phyloP scores from a whole-genome alignment of 2,888 invertebrate genomes.

The Cartodere bifasciata region DNA sequence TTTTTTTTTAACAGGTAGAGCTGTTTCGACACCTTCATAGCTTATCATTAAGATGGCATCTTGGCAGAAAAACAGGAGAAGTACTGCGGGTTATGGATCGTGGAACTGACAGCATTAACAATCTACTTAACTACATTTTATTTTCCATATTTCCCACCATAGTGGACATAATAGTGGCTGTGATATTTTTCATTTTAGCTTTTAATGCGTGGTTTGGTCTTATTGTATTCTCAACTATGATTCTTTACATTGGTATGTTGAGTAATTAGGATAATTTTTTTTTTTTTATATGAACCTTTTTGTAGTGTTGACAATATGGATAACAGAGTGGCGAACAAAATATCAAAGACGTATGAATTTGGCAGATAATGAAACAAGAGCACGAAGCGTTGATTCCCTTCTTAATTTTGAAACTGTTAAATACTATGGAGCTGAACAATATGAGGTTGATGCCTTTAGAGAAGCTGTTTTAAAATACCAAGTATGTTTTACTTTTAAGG shows the following conservation, averaged over 20 bases:
- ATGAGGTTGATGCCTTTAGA: slow-evolving; percentile 77
- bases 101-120: slow-evolving; percentile 93
- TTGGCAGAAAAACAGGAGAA: slow-evolving; percentile 91
- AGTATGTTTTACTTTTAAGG: too few relatives aligned
- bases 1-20: slow-evolving; percentile 46
- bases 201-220: slow-evolving; percentile 94
- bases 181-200: slow-evolving; percentile 72
- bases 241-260: slow-evolving; percentile 75
- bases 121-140: slow-evolving; percentile 78
- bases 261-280: slow-evolving; percentile 1
- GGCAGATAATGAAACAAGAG: slow-evolving; percentile 84
- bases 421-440: slow-evolving; percentile 89
- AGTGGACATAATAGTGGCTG: slow-evolving; percentile 82
- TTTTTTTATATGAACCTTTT: slow-evolving; percentile 13
- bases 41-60: slow-evolving; percentile 88
- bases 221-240: slow-evolving; percentile 90
- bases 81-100: slow-evolving; percentile 93
- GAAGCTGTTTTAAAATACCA: slow-evolving; percentile 78
- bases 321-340: slow-evolving; percentile 98
- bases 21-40: slow-evolving; percentile 80
- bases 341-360: slow-evolving; percentile 88
- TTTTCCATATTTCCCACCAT: slow-evolving; percentile 92
- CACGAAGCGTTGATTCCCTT: slow-evolving; percentile 88
- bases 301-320: slow-evolving; percentile 67
- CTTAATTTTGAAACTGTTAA: slow-evolving; percentile 98